Evolutionary conservation across 2,113 vertebrate genomes (phyloP).

Genomic region (Myiopsitta monachus): DNA sequence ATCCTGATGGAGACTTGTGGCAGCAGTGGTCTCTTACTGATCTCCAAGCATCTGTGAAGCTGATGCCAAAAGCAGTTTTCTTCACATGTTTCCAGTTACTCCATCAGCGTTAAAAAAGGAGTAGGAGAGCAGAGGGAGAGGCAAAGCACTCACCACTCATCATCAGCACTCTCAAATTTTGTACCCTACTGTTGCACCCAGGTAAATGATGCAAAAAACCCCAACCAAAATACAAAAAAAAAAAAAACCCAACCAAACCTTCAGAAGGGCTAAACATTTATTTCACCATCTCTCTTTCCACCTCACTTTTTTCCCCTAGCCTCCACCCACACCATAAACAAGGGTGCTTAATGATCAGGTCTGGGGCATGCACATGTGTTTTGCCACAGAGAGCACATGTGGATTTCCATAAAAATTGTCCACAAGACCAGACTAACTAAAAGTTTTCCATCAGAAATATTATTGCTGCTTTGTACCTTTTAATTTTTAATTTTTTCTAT

Average conservation of each 20-base stretch:
- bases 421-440: background rate
- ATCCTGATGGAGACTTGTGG: background rate
- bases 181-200: background rate
- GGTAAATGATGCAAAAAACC: background rate
- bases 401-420: background rate
- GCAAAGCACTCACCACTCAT: background rate
- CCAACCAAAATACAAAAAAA: background rate
- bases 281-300: background rate
- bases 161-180: background rate
- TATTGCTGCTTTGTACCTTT: background rate
- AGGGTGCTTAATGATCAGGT: background rate
- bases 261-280: background rate
- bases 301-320: background rate
- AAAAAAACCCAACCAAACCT: background rate
- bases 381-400: accelerated
- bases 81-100: accelerated
- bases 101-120: background rate
- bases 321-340: background rate
- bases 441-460: background rate
- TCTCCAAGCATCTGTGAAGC: background rate
- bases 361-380: background rate
- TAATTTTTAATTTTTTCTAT: background rate
- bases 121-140: background rate
- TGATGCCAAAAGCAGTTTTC: background rate
- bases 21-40: background rate